Conservation (phyloP, 2,888 invertebrate genomes). For the Zaprionus lineosus region DNA sequence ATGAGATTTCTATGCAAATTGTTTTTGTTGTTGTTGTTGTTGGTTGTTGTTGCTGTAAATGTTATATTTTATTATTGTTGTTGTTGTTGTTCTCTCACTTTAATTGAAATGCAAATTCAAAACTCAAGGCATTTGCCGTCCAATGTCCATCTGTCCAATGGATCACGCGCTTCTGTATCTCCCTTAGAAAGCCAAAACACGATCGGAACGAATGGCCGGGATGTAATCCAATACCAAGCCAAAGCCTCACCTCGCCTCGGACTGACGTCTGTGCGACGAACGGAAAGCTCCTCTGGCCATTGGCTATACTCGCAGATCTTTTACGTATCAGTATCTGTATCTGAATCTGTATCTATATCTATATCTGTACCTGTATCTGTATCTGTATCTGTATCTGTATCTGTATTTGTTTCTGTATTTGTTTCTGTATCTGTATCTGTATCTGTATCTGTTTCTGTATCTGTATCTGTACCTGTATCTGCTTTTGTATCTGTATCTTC, state of each 20-base stretch:
- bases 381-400: slow-evolving; percentile 8
- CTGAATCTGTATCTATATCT: slow-evolving; percentile 17
- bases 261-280: slow-evolving; percentile 43
- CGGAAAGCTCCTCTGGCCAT: slow-evolving; percentile 1
- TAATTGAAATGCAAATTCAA: slow-evolving; percentile 63
- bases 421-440: slow-evolving; percentile 14
- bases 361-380: slow-evolving; percentile 17
- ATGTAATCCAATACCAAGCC: slow-evolving; percentile 24
- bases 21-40: slow-evolving; percentile 4
- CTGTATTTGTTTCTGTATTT: slow-evolving; percentile 8
- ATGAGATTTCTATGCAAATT: slow-evolving; percentile 74
- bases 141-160: slow-evolving; percentile 29
- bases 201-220: slow-evolving; percentile 52
- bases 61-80: neutral
- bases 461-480: slow-evolving; percentile 17
- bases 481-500: slow-evolving; percentile 10
- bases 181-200: slow-evolving; percentile 51
- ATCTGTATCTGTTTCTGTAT: slow-evolving; percentile 13
- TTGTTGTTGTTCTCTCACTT: slow-evolving; percentile 18
- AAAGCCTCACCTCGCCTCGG: slow-evolving; percentile 22
- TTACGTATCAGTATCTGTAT: slow-evolving; percentile 30
- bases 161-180: slow-evolving; percentile 58
- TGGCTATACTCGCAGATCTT: slow-evolving; percentile 24
- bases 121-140: slow-evolving; percentile 30
- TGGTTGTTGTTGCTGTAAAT: slow-evolving; percentile 5